phyloP scores from a whole-genome alignment of 2,888 invertebrate species.

The Clostera curtula region DNA sequence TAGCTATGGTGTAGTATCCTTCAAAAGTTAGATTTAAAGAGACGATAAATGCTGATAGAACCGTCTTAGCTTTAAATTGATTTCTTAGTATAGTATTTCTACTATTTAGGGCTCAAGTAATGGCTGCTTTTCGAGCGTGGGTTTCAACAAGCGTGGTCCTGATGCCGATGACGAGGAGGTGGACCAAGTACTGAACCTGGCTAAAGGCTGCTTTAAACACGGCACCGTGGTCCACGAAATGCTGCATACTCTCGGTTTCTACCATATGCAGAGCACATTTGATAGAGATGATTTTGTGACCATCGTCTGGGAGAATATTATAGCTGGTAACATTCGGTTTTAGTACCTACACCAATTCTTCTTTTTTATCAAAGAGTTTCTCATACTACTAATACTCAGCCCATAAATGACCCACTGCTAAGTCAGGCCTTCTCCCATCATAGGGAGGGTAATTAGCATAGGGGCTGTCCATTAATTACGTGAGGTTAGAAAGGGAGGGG shows the following conservation, averaged over 20 bases:
- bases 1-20: too few species aligned
- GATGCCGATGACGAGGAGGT: slow-evolving; percentile 32
- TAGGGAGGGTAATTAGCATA: too few species aligned
- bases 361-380: too few species aligned
- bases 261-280: slow-evolving; percentile 87
- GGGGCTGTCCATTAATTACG: too few species aligned
- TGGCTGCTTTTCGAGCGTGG: slow-evolving; percentile 68
- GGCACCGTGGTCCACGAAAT: slow-evolving; percentile 86
- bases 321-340: slow-evolving; percentile 73
- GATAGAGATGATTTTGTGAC: slow-evolving; percentile 85
- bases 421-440: too few species aligned
- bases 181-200: slow-evolving; percentile 67
- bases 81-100: neutral
- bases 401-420: too few species aligned
- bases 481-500: too few species aligned
- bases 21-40: too few species aligned
- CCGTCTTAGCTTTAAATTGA: too few species aligned
- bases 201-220: slow-evolving; percentile 71
- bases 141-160: slow-evolving; percentile 34
- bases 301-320: slow-evolving; percentile 83
- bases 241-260: slow-evolving; percentile 86
- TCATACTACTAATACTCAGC: too few species aligned
- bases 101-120: slow-evolving; percentile 79
- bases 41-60: too few species aligned
- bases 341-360: too few species aligned